Base-by-base conservation (phyloP, 1,140 invertebrate genomes). In the Monochamus saltuarius region DNA sequence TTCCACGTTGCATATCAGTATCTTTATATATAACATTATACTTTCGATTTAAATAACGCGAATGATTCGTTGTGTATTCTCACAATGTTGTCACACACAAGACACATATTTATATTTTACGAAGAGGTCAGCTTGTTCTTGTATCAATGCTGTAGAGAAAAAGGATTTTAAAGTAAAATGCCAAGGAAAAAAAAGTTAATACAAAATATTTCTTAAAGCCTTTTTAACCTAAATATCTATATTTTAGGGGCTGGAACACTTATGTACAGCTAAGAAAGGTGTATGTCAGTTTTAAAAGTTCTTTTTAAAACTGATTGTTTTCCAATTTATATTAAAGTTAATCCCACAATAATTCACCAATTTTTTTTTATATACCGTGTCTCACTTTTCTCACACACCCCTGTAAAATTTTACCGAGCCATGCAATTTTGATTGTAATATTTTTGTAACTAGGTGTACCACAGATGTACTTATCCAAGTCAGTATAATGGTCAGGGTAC, bases 61-160 rank as follows among this genome's bases (percentile, higher is more conserved):
- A 62, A 57, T 55, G 38, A 61, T 56, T 37, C 53, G 29, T 42
- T 55, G 40, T 56, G 8, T 29, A 29, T 29, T 29, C 22, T 29
- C 22, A 29, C 22, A 58, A 45, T 54, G 58, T 64, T 64, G 56
- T 67, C 72, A 70, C 66, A 67, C 68, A 70, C 64, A 68, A 63
- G 63, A 68, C 63, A 71, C 68, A 71, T 70, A 69, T 72, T 72
- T 70, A 72, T 72, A 70, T 67, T 67, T 73, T 66, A 65, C 55
- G 67, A 53, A 68, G 69, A 42, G 62, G 61, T 65, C 71, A 66
- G 71, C 66, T 66, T 66, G 63, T 62, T 29, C 67, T 71, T 65
- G 64, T 55, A 64, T 72, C 68, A 68, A 66, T 64, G 71, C 74
- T 75, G 74, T 68, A 74, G 74, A 75, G 73, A 72, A 74, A 75